These are phyloP conservation scores for Cartodere bifasciata DNA, from an alignment of 2,888 invertebrate species.

Conservation along the genomic window DNA sequence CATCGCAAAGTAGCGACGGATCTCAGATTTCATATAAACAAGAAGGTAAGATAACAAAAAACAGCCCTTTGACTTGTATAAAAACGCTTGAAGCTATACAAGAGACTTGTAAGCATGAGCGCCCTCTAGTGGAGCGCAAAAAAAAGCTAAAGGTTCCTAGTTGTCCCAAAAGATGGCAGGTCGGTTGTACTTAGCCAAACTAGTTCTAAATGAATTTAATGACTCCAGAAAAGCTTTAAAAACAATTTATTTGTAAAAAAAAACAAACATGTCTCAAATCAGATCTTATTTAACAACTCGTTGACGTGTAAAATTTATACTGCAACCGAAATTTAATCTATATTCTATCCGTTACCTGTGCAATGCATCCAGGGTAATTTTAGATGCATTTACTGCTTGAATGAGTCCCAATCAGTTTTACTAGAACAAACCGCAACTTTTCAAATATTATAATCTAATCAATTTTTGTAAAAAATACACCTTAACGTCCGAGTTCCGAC, in stretches of 20 bases:
- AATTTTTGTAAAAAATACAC: slow-evolving; percentile 13
- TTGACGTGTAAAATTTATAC: slow-evolving; percentile 28
- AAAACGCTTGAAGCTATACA: too few species aligned
- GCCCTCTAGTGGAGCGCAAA: too few species aligned
- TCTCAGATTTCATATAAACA: slow-evolving; percentile 26
- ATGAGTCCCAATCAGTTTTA: slow-evolving; percentile 32
- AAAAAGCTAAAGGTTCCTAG: too few species aligned
- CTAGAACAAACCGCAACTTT: slow-evolving; percentile 32
- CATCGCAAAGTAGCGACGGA: slow-evolving; percentile 25
- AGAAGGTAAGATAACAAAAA: slow-evolving; percentile 13
- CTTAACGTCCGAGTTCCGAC: too few species aligned
- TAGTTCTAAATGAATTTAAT: too few species aligned
- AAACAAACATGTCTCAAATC: slow-evolving; percentile 18
- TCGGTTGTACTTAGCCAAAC: too few species aligned
- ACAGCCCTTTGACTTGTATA: too few species aligned
- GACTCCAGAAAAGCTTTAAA: too few species aligned
- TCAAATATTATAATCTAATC: slow-evolving; percentile 26
- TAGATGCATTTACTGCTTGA: slow-evolving; percentile 36
- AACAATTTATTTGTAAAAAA: too few species aligned
- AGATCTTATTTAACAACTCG: slow-evolving; percentile 26
- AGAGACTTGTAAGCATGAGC: too few species aligned
- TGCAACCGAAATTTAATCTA: slow-evolving; percentile 35
- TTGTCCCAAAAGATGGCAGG: too few species aligned
- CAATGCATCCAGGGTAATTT: too few species aligned
- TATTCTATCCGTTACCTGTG: slow-evolving; percentile 34